phyloP scores from a whole-genome alignment of 2,888 invertebrate species.

The Piscicola geometra region DNA sequence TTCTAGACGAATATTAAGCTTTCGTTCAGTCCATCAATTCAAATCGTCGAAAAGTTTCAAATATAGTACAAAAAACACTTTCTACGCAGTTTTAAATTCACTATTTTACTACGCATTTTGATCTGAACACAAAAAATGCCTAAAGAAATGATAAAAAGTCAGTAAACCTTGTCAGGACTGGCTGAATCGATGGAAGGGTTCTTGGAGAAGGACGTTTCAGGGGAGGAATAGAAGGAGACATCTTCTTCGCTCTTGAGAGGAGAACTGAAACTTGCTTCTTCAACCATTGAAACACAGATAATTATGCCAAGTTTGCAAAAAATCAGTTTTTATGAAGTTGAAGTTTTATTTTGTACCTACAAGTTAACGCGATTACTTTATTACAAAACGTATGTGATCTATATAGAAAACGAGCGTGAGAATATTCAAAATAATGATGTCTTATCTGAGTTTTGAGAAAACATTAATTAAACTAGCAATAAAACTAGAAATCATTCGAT shows the following conservation, averaged over 20 bases:
- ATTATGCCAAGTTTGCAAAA: no score
- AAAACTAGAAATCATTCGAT: no score
- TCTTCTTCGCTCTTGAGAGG: slow-evolving; percentile 33
- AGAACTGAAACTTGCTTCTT: slow-evolving; percentile 15
- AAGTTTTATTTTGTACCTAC: not conserved
- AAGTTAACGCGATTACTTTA: not conserved
- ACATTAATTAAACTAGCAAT: no score
- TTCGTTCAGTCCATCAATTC: not conserved
- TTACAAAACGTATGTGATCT: not conserved
- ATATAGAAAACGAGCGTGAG: no score
- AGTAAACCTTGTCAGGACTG: slow-evolving; percentile 9
- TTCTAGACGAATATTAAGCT: not conserved
- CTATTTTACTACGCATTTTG: no score
- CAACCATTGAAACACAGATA: slow-evolving; percentile 9
- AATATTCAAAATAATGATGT: no score
- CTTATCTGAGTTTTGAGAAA: no score
- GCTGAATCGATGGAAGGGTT: not conserved
- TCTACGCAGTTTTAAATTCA: no score
- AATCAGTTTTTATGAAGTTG: not conserved
- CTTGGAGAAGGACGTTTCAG: not conserved
- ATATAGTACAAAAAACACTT: no score
- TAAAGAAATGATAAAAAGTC: no score
- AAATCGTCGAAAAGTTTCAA: not conserved
- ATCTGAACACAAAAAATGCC: no score
- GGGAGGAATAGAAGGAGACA: slow-evolving; percentile 17